Conservation (phyloP, 2,113 vertebrate species). For the Dromas ardeola region DNA sequence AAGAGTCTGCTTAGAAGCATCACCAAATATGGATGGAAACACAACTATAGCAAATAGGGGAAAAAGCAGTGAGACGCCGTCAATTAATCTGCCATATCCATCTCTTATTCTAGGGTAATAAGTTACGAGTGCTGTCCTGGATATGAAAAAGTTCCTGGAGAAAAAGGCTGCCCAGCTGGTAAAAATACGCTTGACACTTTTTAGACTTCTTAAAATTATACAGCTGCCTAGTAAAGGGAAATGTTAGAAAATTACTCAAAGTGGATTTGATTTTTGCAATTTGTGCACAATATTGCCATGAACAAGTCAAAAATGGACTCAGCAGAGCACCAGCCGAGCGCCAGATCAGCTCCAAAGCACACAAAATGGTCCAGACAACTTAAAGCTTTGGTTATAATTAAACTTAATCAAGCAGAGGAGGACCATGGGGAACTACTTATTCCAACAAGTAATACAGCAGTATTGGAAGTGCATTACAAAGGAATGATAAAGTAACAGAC, state of each 20-base stretch:
- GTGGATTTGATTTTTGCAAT: background rate
- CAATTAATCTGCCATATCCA: background rate
- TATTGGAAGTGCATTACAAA: background rate
- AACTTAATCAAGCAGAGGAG: background rate
- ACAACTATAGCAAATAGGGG: background rate
- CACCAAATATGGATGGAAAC: background rate
- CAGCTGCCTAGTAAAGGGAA: constrained; percentile 4
- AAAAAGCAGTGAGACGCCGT: background rate
- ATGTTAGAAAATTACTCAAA: background rate
- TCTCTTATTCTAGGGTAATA: constrained; percentile 84
- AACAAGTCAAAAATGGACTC: background rate
- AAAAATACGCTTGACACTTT: constrained; percentile 45
- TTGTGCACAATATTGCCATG: background rate
- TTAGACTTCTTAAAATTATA: background rate
- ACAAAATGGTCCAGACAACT: constrained; percentile 18
- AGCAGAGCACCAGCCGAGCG: background rate
- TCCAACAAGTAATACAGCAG: background rate
- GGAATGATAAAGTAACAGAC: background rate
- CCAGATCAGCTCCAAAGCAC: constrained; percentile 8
- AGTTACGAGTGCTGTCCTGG: constrained; percentile 97
- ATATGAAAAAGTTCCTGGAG: constrained; percentile 91
- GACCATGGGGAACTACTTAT: background rate
- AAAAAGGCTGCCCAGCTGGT: constrained; percentile 97
- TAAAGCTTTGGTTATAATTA: background rate
- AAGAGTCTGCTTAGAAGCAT: background rate